Conservation (phyloP, 2,113 vertebrate species). For the Hemicordylus capensis region DNA sequence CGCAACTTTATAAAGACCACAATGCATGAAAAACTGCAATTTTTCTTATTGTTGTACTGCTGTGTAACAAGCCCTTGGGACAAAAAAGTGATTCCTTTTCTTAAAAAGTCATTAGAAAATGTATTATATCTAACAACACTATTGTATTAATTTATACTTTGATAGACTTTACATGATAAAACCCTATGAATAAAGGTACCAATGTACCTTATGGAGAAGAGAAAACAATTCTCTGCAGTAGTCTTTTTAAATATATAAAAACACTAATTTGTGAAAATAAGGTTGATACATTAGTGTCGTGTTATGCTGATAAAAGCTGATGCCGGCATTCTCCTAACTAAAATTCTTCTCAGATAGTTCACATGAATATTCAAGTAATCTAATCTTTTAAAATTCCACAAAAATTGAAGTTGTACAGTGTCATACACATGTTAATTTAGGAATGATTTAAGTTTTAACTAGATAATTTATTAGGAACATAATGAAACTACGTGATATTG, state of each 20-base stretch:
- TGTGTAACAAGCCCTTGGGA: slow-evolving; percentile 73
- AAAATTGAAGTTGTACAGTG: slow-evolving; percentile 70
- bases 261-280: slow-evolving; percentile 72
- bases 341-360: slow-evolving; percentile 71
- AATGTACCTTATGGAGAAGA: slow-evolving; percentile 65
- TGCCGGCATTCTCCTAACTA: slow-evolving; percentile 68
- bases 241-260: slow-evolving; percentile 72
- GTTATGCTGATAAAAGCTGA: slow-evolving; percentile 65
- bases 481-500: slow-evolving; percentile 54
- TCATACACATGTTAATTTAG: slow-evolving; percentile 56
- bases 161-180: slow-evolving; percentile 64
- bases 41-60: slow-evolving; percentile 64
- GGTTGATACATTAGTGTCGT: slow-evolving; percentile 68
- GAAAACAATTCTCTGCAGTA: slow-evolving; percentile 69
- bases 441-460: slow-evolving; percentile 57
- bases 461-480: slow-evolving; percentile 68
- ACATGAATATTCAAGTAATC: slow-evolving; percentile 77
- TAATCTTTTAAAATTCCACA: slow-evolving; percentile 61
- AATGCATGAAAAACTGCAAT: slow-evolving; percentile 56
- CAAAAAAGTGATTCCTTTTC: slow-evolving; percentile 62
- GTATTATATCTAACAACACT: slow-evolving; percentile 69
- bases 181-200: slow-evolving; percentile 68
- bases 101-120: slow-evolving; percentile 67
- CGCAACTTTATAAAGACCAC: slow-evolving; percentile 53
- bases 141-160: slow-evolving; percentile 66